These are phyloP conservation scores for Polylopha cassiicola DNA, from an alignment of 2,888 invertebrate species.

Conservation along the genomic window DNA sequence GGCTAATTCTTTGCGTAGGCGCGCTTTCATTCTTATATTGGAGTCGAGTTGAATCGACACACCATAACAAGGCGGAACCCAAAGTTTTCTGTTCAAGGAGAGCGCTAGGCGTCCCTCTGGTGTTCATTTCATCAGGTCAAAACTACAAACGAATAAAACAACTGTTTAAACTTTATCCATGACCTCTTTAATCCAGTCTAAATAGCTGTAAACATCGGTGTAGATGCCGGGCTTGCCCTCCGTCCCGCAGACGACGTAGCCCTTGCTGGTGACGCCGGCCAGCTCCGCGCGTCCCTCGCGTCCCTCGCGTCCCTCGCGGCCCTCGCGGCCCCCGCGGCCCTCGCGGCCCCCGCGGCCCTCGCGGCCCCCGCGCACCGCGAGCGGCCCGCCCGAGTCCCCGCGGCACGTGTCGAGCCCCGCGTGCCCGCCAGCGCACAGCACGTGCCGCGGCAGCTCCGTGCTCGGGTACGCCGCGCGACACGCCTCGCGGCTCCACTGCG, in stretches of 20 bases:
- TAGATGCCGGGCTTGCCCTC: conserved; percentile 46
- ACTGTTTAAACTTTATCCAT: conserved; percentile 27
- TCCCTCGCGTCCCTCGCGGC: conserved; percentile 47
- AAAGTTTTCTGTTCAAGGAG: too few species aligned
- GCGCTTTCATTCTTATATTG: too few species aligned
- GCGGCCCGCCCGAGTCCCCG: conserved; percentile 55
- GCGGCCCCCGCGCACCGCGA: conserved; percentile 33
- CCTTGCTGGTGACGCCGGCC: conserved; percentile 47
- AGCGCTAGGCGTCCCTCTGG: too few species aligned
- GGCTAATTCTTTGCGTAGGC: too few species aligned
- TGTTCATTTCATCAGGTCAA: too few species aligned
- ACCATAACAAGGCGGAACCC: too few species aligned
- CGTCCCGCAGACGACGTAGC: conserved; percentile 41
- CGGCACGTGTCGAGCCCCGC: conserved; percentile 45
- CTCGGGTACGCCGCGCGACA: conserved; percentile 35
- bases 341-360: conserved; percentile 47
- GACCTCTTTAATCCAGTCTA: conserved; percentile 40
- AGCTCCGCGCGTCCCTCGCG: conserved; percentile 34
- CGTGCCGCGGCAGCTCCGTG: conserved; percentile 32
- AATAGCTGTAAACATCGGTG: conserved; percentile 41
- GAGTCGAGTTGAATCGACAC: too few species aligned
- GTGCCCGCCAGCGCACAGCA: conserved; percentile 52
- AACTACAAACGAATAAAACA: conserved; percentile 1
- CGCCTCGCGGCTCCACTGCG: conserved; percentile 30
- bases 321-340: conserved; percentile 43